Percentiles rank a stretch among this genome's conserved stretches.
phyloP scores from a whole-genome alignment of 2,888 invertebrate species.

The Chromoteleia sp. region DNA sequence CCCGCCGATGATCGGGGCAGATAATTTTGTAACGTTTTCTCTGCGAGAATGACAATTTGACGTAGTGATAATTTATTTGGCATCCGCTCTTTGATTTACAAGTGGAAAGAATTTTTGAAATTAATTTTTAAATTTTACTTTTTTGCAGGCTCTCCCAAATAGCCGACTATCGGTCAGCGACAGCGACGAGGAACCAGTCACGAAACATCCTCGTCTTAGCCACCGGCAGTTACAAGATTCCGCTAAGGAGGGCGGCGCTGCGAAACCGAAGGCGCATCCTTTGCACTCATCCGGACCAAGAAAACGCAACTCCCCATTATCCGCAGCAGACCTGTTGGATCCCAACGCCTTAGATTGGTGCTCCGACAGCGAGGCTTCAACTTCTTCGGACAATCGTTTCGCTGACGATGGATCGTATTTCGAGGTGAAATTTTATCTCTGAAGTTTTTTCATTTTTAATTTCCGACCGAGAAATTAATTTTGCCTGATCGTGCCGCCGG shows the following conservation, averaged over 20 bases:
- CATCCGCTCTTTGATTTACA: background rate
- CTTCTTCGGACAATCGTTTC: conserved; percentile 80
- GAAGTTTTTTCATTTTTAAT: conserved; percentile 8
- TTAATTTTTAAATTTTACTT: conserved; percentile 21
- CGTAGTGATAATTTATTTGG: background rate
- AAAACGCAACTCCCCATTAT: conserved; percentile 61
- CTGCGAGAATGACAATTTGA: no score
- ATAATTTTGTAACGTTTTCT: conserved; percentile 9
- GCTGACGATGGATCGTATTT: conserved; percentile 84
- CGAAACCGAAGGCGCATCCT: conserved; percentile 72
- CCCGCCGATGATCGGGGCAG: background rate
- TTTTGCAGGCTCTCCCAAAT: conserved; percentile 86
- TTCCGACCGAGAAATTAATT: conserved; percentile 31
- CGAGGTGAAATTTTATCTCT: conserved; percentile 78
- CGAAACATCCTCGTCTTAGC: conserved; percentile 90
- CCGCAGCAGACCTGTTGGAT: conserved; percentile 57
- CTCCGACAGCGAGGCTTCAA: conserved; percentile 82
- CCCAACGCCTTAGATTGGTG: conserved; percentile 71
- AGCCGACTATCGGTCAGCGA: conserved; percentile 86
- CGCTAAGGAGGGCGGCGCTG: conserved; percentile 68
- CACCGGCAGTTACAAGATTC: conserved; percentile 76
- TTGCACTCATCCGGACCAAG: conserved; percentile 61
- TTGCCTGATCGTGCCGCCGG: background rate
- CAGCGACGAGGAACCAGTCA: conserved; percentile 91
- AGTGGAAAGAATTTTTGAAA: background rate